Evolutionary conservation across 2,888 invertebrate species (phyloP).

Genomic region (Embidobia sp.): DNA sequence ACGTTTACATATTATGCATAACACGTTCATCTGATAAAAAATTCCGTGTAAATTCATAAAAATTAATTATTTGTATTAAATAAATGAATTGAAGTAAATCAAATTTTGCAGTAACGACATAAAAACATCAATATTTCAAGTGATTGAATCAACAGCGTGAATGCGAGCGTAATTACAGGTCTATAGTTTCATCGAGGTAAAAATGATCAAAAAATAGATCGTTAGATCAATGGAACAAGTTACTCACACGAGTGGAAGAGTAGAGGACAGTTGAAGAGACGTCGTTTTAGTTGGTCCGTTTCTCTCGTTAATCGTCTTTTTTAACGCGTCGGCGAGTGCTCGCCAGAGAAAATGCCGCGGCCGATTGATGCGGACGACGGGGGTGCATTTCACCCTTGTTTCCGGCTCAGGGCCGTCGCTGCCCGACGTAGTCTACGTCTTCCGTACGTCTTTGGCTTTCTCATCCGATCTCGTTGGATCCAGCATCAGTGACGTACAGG

Average conservation of each 20-base stretch:
- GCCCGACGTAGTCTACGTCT: slow-evolving; percentile 75
- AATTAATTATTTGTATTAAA: too few relatives aligned
- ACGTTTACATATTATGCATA: too few relatives aligned
- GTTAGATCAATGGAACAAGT: background rate
- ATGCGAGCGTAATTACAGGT: too few relatives aligned
- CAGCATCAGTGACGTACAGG: slow-evolving; percentile 63
- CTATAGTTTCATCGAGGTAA: too few relatives aligned
- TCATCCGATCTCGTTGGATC: slow-evolving; percentile 75
- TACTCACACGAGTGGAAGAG: slow-evolving; percentile 63
- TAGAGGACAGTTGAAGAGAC: slow-evolving; percentile 57
- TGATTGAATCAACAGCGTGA: too few relatives aligned
- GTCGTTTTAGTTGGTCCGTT: slow-evolving; percentile 63
- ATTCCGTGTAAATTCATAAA: too few relatives aligned
- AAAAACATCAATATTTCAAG: too few relatives aligned
- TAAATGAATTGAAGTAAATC: too few relatives aligned
- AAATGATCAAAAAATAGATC: too few relatives aligned
- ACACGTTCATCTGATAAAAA: too few relatives aligned
- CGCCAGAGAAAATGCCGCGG: slow-evolving; percentile 75
- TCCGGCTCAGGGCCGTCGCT: slow-evolving; percentile 78
- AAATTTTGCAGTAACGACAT: too few relatives aligned
- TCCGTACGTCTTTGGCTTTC: slow-evolving; percentile 75
- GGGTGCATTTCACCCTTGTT: slow-evolving; percentile 76
- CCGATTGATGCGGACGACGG: slow-evolving; percentile 75
- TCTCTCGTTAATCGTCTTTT: slow-evolving; percentile 69
- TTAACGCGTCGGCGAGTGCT: slow-evolving; percentile 70